Conservation (phyloP, 2,888 invertebrate species). For the Galerucella nymphaeae region DNA sequence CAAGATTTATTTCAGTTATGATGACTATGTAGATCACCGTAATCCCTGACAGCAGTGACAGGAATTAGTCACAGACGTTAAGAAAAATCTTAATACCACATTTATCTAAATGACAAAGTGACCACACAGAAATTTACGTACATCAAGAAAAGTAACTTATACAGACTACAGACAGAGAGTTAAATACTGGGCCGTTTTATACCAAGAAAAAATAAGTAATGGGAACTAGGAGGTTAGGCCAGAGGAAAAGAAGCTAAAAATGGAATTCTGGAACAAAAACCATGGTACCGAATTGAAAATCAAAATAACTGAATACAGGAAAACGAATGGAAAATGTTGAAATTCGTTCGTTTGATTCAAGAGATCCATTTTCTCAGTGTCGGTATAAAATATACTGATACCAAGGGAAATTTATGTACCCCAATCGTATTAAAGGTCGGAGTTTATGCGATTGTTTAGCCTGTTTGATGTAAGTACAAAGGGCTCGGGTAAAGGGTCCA, state of each 20-base stretch:
- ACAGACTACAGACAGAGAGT: too few relatives aligned
- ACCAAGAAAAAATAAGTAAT: too few relatives aligned
- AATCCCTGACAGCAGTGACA: slow-evolving; percentile 33
- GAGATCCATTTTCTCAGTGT: background rate
- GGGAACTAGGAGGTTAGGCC: too few relatives aligned
- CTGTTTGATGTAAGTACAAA: slow-evolving; percentile 49
- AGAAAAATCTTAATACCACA: slow-evolving; percentile 30
- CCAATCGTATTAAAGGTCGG: slow-evolving; percentile 43
- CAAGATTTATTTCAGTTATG: slow-evolving; percentile 28
- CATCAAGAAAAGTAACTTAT: slow-evolving; percentile 5
- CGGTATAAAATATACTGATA: background rate
- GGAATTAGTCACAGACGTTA: slow-evolving; percentile 34
- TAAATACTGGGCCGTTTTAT: too few relatives aligned
- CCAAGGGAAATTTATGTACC: slow-evolving; percentile 47
- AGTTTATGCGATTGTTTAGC: slow-evolving; percentile 50
- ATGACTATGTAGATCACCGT: slow-evolving; percentile 22
- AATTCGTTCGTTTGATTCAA: background rate
- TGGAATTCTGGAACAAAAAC: too few relatives aligned
- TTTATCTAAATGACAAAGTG: slow-evolving; percentile 30
- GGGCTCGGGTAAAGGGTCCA: slow-evolving; percentile 31
- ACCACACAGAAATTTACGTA: slow-evolving; percentile 19
- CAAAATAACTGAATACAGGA: too few relatives aligned
- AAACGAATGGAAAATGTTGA: too few relatives aligned
- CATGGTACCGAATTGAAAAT: too few relatives aligned
- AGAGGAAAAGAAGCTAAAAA: too few relatives aligned